These are phyloP conservation scores for Standfussiana lucernea DNA, from an alignment of 2,888 invertebrate genomes.

Conservation along the genomic window DNA sequence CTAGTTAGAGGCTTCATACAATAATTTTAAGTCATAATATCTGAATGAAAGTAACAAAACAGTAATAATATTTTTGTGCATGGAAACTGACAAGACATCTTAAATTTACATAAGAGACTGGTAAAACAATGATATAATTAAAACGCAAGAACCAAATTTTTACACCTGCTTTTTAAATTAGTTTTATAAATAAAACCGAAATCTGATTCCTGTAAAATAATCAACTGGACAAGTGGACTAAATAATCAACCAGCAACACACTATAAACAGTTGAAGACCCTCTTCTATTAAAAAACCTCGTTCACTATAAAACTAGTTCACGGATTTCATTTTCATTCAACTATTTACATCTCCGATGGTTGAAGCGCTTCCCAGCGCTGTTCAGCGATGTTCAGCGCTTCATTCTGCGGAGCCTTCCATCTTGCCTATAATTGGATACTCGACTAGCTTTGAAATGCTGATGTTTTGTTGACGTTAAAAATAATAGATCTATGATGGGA, in stretches of 20 bases:
- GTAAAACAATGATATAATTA: not conserved
- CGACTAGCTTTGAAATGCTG: conserved; percentile 15
- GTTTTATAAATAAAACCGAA: not conserved
- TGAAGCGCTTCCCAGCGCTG: conserved; percentile 20
- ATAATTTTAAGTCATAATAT: not conserved
- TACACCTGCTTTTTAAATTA: not conserved
- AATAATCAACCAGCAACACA: conserved; percentile 7
- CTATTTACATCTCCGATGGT: conserved; percentile 32
- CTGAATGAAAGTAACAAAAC: not conserved
- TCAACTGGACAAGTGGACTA: too few species aligned
- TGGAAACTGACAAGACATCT: not conserved
- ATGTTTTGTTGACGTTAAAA: conserved; percentile 31
- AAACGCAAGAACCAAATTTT: not conserved
- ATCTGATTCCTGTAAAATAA: not conserved
- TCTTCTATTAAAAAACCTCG: conserved; percentile 17
- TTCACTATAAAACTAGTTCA: conserved; percentile 31
- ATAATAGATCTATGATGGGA: not conserved
- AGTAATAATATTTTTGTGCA: not conserved
- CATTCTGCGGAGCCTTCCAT: conserved; percentile 31
- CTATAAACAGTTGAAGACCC: not conserved
- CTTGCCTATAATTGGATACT: conserved; percentile 41
- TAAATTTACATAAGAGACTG: too few species aligned
- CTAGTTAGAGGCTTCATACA: not conserved
- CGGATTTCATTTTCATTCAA: conserved; percentile 47
- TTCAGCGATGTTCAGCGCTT: conserved; percentile 28